phyloP scores from a whole-genome alignment of 1,140 invertebrate genomes.

The Agrypnia vestita region DNA sequence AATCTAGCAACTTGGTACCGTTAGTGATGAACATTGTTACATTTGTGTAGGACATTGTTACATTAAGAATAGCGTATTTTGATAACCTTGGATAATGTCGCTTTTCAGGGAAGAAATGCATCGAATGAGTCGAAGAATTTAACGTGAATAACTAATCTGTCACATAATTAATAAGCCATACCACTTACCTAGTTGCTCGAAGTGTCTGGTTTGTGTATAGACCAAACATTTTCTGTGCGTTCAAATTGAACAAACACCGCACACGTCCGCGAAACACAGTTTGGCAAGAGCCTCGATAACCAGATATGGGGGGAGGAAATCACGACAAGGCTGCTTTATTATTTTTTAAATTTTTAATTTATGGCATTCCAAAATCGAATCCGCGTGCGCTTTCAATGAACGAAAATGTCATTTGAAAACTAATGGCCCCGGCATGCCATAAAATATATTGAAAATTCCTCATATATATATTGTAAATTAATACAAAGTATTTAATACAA shows the following conservation, averaged over 20 bases:
- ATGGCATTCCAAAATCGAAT: slow-evolving; percentile 60
- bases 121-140: no score
- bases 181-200: no score
- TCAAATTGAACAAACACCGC: neutral
- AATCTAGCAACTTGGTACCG: no score
- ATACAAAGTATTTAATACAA: slow-evolving; percentile 51
- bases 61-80: no score
- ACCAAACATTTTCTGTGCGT: no score
- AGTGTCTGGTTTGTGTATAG: no score
- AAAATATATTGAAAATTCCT: slow-evolving; percentile 50
- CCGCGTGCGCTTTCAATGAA: slow-evolving; percentile 58
- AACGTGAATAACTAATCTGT: no score
- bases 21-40: no score
- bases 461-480: slow-evolving; percentile 60
- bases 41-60: no score
- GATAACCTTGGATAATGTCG: no score
- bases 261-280: slow-evolving; percentile 26
- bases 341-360: slow-evolving; percentile 61
- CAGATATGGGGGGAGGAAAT: slow-evolving; percentile 51
- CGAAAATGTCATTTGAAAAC: slow-evolving; percentile 58
- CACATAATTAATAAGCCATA: no score
- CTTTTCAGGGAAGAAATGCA: no score
- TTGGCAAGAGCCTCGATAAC: slow-evolving; percentile 31
- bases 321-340: slow-evolving; percentile 53
- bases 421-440: slow-evolving; percentile 59